phyloP scores from a whole-genome alignment of 2,113 vertebrate genomes.

The Xenopus tropicalis region DNA sequence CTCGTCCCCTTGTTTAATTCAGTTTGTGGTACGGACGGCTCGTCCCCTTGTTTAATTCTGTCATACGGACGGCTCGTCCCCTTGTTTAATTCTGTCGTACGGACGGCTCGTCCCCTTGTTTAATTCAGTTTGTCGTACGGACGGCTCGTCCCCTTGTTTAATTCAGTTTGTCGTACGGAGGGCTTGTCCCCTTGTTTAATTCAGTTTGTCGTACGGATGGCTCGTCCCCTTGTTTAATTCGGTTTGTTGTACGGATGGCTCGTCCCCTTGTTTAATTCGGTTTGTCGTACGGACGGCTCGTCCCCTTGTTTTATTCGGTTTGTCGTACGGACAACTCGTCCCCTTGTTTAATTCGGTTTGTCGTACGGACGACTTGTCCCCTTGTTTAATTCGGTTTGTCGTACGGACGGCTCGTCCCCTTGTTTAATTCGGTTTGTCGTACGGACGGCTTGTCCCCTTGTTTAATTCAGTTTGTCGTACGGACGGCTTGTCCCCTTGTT shows the following conservation, averaged over 20 bases:
- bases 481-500: conserved; percentile 52
- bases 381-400: conserved; percentile 23
- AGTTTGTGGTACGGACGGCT: conserved; percentile 40
- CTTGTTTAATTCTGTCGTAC: conserved; percentile 31
- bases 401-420: conserved; percentile 51
- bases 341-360: too few relatives aligned
- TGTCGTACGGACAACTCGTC: conserved; percentile 48
- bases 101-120: conserved; percentile 52
- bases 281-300: too few relatives aligned
- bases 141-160: conserved; percentile 55
- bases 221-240: conserved; percentile 51
- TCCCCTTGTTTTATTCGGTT: conserved; percentile 40
- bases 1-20: conserved; percentile 51
- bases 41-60: too few relatives aligned
- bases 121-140: too few relatives aligned
- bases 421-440: too few relatives aligned
- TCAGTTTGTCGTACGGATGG: too few relatives aligned
- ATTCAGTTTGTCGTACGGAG: conserved; percentile 29
- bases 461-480: conserved; percentile 34
- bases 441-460: conserved; percentile 54
- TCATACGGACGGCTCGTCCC: conserved; percentile 55
- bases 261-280: too few relatives aligned
- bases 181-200: too few relatives aligned
- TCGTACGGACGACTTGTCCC: conserved; percentile 55
- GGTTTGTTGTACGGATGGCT: conserved; percentile 40